A percentile compares a stretch with the other conserved stretches of the same genome.
phyloP scores from a whole-genome alignment of 2,888 invertebrate genomes.

The Archaeoteleia sp. region DNA sequence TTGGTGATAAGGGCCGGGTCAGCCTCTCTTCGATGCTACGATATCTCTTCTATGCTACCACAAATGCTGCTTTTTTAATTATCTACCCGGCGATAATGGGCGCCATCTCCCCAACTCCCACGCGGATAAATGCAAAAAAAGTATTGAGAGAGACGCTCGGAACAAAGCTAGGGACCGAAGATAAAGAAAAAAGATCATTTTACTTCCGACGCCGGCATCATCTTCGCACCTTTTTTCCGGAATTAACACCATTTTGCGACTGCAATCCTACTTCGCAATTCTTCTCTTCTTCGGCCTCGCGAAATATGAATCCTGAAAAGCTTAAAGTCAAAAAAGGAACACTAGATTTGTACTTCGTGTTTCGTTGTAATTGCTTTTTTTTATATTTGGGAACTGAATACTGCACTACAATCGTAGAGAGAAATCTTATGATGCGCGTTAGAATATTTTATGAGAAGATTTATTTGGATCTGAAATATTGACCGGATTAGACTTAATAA shows the following conservation, averaged over 20 bases:
- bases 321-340: constrained; percentile 8
- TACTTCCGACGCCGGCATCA: constrained; percentile 26
- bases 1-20: constrained; percentile 68
- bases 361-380: no score
- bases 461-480: no score
- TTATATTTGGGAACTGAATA: no score
- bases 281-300: constrained; percentile 12
- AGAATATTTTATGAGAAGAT: no score
- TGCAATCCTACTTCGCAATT: constrained; percentile 27
- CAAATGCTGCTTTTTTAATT: constrained; percentile 67
- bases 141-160: constrained; percentile 20
- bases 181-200: constrained; percentile 41
- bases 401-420: no score
- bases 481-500: no score
- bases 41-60: constrained; percentile 67
- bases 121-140: constrained; percentile 63
- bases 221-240: constrained; percentile 28
- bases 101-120: constrained; percentile 62
- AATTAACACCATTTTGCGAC: constrained; percentile 35
- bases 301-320: constrained; percentile 1
- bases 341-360: no score
- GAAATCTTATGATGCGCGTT: no score
- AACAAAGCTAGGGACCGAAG: constrained; percentile 16
- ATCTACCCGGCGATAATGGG: constrained; percentile 68
- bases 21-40: no score